Conservation (phyloP, 2,113 vertebrate species). For the Thymallus thymallus region DNA sequence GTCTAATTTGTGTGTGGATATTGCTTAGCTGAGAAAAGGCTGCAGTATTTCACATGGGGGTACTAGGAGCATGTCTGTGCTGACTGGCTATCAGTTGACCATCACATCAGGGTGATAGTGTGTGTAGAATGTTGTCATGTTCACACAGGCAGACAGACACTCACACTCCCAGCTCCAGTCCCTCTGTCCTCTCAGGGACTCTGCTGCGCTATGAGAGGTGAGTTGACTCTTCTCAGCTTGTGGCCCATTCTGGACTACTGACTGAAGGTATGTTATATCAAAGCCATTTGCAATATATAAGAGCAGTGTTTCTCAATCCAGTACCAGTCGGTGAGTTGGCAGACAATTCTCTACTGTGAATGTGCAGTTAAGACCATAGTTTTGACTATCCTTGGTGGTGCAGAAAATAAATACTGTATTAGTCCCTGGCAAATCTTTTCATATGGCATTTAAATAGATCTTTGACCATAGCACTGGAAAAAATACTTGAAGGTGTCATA, state of each 20-base stretch:
- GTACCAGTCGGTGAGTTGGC: too few species aligned
- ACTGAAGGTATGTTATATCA: too few species aligned
- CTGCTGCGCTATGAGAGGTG: slow-evolving; percentile 13
- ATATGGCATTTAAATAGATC: too few species aligned
- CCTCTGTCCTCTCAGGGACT: neutral
- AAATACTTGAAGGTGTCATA: too few species aligned
- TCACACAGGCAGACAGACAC: neutral
- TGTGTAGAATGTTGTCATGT: neutral
- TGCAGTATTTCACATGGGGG: slow-evolving; percentile 51
- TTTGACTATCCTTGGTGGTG: too few species aligned
- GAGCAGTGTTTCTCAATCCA: too few species aligned
- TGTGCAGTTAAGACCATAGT: too few species aligned
- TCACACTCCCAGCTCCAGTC: neutral
- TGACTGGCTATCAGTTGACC: slow-evolving; percentile 18
- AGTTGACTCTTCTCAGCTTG: neutral
- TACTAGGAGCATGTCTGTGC: slow-evolving; percentile 24
- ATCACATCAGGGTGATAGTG: slow-evolving; percentile 7
- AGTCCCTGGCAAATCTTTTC: too few species aligned
- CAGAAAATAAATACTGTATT: too few species aligned
- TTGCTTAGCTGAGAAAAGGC: slow-evolving; percentile 34
- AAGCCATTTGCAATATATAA: too few species aligned
- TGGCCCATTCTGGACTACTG: neutral
- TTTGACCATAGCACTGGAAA: too few species aligned
- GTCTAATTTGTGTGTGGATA: slow-evolving; percentile 30
- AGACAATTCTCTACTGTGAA: too few species aligned